These are phyloP conservation scores for Diachasma alloeum DNA, from an alignment of 1,140 invertebrate species.

Conservation along the genomic window DNA sequence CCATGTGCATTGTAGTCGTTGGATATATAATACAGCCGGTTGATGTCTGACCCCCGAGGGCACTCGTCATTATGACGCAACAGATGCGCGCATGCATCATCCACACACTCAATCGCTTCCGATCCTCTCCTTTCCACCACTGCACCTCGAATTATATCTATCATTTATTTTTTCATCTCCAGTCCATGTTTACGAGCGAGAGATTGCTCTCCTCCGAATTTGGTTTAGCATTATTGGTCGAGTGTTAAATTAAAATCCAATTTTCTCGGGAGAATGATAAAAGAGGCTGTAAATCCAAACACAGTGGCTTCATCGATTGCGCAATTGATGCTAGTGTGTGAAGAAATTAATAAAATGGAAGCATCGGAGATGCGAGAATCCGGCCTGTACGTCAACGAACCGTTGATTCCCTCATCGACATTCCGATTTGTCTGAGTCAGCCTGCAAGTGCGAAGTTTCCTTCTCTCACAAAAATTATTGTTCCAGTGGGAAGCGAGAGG, in stretches of 20 bases:
- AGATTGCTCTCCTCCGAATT: neutral
- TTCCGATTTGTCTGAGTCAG: no score
- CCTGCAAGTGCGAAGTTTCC: no score
- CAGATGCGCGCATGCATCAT: neutral
- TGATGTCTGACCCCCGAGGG: conserved; percentile 9
- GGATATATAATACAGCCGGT: neutral
- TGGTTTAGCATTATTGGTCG: neutral
- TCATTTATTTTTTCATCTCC: neutral
- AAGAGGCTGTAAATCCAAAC: neutral
- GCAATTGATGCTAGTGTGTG: neutral
- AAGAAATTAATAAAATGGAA: neutral
- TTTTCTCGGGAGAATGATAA: neutral
- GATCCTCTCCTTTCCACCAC: neutral
- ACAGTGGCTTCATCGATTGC: neutral
- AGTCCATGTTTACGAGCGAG: neutral
- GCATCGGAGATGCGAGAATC: neutral
- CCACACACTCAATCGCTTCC: conserved; percentile 3
- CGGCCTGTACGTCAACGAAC: neutral
- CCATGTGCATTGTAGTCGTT: neutral
- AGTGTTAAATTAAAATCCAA: neutral
- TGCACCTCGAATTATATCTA: neutral
- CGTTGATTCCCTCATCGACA: no score
- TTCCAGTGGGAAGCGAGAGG: no score
- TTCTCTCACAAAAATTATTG: no score
- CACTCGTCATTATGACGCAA: conserved; percentile 15